These are phyloP conservation scores for Mythimna loreyi DNA, from an alignment of 2,888 invertebrate species.

Conservation along the genomic window DNA sequence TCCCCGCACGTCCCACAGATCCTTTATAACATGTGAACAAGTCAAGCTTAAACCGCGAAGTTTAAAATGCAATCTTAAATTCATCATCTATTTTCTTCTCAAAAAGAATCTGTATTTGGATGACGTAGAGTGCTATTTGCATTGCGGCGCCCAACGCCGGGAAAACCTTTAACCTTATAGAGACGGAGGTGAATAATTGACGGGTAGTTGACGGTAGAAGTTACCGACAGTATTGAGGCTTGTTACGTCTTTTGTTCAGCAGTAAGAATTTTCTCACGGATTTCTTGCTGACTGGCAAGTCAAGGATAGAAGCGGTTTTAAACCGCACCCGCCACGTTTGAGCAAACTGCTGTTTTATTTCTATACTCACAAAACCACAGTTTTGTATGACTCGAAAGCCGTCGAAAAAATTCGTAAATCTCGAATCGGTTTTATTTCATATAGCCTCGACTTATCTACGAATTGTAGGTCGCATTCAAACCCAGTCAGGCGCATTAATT, in stretches of 20 bases:
- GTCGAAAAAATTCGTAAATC: no score
- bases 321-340: no score
- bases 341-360: no score
- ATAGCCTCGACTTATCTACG: no score
- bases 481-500: no score
- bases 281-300: no score
- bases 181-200: conserved; percentile 12
- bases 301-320: no score
- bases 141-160: not conserved
- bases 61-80: conserved; percentile 17
- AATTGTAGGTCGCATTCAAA: no score
- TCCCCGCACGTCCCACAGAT: not conserved
- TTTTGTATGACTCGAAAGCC: no score
- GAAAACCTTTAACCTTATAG: conserved; percentile 13
- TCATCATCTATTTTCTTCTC: conserved; percentile 6
- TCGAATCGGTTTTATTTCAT: no score
- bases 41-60: conserved; percentile 1
- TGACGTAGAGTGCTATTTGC: conserved; percentile 14
- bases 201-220: not conserved
- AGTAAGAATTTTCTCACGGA: not conserved
- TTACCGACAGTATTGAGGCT: not conserved
- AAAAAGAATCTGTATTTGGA: conserved; percentile 21
- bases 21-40: not conserved
- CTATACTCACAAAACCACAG: no score
- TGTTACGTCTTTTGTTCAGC: not conserved